Evolutionary conservation across 1,140 invertebrate species (phyloP), one percentile per base, ranked within the genome.

Genomic region (Papilio dardanus): DNA sequence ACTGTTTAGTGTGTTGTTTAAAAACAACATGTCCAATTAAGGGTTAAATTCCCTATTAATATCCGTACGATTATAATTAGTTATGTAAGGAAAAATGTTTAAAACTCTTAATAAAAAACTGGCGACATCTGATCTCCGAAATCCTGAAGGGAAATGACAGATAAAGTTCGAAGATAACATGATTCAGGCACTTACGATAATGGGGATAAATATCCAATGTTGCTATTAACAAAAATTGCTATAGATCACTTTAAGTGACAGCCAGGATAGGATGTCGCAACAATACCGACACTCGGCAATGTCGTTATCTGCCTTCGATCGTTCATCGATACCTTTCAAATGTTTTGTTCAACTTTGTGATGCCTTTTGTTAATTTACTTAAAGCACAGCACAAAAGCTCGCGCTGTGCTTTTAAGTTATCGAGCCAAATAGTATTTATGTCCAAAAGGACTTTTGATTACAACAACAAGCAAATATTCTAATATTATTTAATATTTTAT

Each of bases 201-300:
- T 37, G 33, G 67, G 35, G 67, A 69, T 37, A 69, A 69, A 69
- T 37, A 69, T 40, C 67, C n/a, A 12, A 69, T 42, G 67, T 69
- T 69, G 16, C 19, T 19, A 19, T 69, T 42, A 74, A 75, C 58
- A 19, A 75, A 66, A 66, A 21, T 62, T 14, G 24, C 24, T 62
- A 62, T 62, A 62, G 24, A 62, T 40, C 31, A 54, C 75, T 78
- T 77, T 80, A 74, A 79, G 74, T 79, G 81, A 79, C 79, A 78
- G 74, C 83, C 77, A 81, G 76, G 82, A 83, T 74, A 79, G 82
- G 84, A 83, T 77, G 65, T 81, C 81, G 80, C 83, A 85, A 89
- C 84, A 89, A 87, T 82, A 69, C 78, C 83, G 76, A 87, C 85
- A 88, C 84, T 87, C 88, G 80, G 77, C 76, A 68, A 79, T 71